Evolutionary conservation across 2,113 vertebrate genomes (phyloP).

Genomic region (Ptyas mucosa): DNA sequence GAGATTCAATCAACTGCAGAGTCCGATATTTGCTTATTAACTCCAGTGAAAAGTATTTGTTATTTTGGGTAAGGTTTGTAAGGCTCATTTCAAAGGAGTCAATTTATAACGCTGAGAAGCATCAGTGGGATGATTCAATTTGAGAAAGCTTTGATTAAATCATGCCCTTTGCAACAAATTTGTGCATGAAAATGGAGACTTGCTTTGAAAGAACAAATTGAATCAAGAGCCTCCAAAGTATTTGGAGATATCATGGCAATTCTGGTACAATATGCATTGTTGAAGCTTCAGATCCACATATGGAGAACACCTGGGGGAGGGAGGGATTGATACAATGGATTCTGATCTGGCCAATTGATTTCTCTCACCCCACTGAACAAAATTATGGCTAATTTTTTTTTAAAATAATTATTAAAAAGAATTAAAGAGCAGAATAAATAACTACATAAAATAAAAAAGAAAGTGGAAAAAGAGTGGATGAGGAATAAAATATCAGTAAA

Average conservation of each 20-base stretch:
- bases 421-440: not conserved
- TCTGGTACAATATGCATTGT: not conserved
- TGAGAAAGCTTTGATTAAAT: not conserved
- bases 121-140: not conserved
- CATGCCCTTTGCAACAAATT: not conserved
- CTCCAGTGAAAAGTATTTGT: not conserved
- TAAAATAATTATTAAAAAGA: not conserved
- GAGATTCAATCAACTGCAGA: not conserved
- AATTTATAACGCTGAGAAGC: not conserved
- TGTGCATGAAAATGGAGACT: not conserved
- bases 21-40: not conserved
- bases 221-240: not conserved
- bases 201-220: not conserved
- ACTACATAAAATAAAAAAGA: not conserved
- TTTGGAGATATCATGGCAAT: not conserved
- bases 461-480: not conserved
- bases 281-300: not conserved
- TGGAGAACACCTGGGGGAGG: not conserved
- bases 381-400: not conserved
- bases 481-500: not conserved
- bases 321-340: not conserved
- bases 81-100: not conserved
- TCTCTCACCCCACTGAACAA: not conserved
- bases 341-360: not conserved
- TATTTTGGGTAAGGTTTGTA: not conserved